Evolutionary conservation across 2,113 vertebrate species (phyloP), one percentile per base, ranked within the genome.

Genomic region (Oncorhynchus mykiss): DNA sequence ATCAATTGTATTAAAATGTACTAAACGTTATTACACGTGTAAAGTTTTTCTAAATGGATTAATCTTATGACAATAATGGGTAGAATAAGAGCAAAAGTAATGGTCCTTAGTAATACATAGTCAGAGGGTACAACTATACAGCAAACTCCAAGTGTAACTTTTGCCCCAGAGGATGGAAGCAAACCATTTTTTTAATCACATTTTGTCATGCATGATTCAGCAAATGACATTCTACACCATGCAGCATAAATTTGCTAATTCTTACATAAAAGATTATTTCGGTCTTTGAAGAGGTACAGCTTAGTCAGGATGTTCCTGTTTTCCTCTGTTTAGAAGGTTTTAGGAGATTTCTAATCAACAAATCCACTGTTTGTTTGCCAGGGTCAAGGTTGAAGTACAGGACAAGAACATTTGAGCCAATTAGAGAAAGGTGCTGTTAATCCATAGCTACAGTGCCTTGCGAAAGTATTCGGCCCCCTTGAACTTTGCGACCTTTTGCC

Each of bases 291-390:
- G 77, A 18, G 54, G 54, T 57, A 57, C 20, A 57, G 39, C 54
- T 57, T 20, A 57, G 16, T 57, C 54, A 45, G 39, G 39, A 45
- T 45, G 9, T 45, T 45, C 39, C 39, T 3, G 39, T 45, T 45
- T 45, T 45, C 39, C 9, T 45, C 39, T 45, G 39, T 9, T 9
- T 45, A 11, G 39, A 45, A 45, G 39, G 9, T 9, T 45, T 45
- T 45, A 45, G 39, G 39, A 39, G 80, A 71, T 81, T 81, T 70
- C 22, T 3, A 81, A 77, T 14, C 49, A 29, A n/a, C 4, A 16
- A 27, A 45, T 4, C 54, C 54, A 54, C 75, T 60, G 34, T 29
- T 5, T 57, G 54, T 57, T 57, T 14, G 54, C 54, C 54, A 57
- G 54, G 54, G 20, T 57, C 54, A 18, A 16, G 13, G 54, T 20